A percentile compares a stretch with the other conserved stretches of the same genome.
These are phyloP conservation scores for Agrypnia vestita DNA, from an alignment of 1,140 invertebrate genomes.

Conservation along the genomic window DNA sequence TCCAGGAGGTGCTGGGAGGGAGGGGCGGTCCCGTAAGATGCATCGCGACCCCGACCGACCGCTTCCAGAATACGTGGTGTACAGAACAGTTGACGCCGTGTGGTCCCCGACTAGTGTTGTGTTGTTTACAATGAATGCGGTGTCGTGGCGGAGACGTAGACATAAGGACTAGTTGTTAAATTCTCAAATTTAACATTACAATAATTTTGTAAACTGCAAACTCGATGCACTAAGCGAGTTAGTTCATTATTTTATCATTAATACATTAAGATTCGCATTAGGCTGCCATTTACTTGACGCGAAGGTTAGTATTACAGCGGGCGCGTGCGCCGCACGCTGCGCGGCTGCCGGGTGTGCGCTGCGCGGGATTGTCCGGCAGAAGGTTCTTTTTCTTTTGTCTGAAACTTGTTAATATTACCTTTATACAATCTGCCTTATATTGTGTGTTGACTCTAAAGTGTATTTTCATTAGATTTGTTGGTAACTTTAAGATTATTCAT, in stretches of 20 bases:
- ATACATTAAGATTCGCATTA: constrained; percentile 50
- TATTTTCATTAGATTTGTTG: constrained; percentile 52
- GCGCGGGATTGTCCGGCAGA: not conserved
- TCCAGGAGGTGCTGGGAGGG: too few relatives aligned
- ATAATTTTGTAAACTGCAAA: constrained; percentile 21
- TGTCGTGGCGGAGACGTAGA: constrained; percentile 11
- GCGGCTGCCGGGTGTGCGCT: too few relatives aligned
- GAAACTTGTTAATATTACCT: constrained; percentile 45
- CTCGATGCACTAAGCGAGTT: constrained; percentile 12
- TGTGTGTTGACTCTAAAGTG: constrained; percentile 49
- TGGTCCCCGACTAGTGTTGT: not conserved
- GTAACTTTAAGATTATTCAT: constrained; percentile 51
- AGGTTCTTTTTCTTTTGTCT: constrained; percentile 35
- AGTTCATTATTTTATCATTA: constrained; percentile 43
- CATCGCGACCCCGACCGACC: too few relatives aligned
- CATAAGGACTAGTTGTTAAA: constrained; percentile 31
- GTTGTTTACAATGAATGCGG: not conserved
- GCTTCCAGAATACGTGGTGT: too few relatives aligned
- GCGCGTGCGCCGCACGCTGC: constrained; percentile 43
- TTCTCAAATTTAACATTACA: not conserved
- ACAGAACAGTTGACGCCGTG: too few relatives aligned
- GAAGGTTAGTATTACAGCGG: constrained; percentile 56
- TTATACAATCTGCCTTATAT: constrained; percentile 47
- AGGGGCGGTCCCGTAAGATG: too few relatives aligned
- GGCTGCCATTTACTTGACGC: constrained; percentile 59